These are phyloP conservation scores for rat (Rattus norvegicus) DNA, from an alignment of 2,113 vertebrate species.

Conservation along the genomic window GRCr8 NC_086038.1:35018001-35018500, in stretches of 20 bases:
- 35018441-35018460: not conserved
- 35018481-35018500: not conserved
- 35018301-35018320: not conserved
- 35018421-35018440: not conserved
- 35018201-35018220: too few relatives aligned
- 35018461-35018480: not conserved
- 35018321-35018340: not conserved
- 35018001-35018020: rapidly evolving
- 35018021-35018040: not conserved
- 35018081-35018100: not conserved
- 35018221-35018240: not conserved
- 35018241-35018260: not conserved
- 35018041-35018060: not conserved
- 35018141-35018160: too few relatives aligned
- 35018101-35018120: not conserved
- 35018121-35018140: not conserved
- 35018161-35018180: not conserved
- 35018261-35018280: not conserved
- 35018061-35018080: not conserved
- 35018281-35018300: not conserved
- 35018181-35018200: not conserved
- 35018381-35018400: not conserved
- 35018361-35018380: not conserved
- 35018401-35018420: not conserved
- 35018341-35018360: not conserved